A percentile compares a stretch with the other conserved stretches of the same genome.
Conservation (phyloP, 2,113 vertebrate species). For the Sardina pilchardus region DNA sequence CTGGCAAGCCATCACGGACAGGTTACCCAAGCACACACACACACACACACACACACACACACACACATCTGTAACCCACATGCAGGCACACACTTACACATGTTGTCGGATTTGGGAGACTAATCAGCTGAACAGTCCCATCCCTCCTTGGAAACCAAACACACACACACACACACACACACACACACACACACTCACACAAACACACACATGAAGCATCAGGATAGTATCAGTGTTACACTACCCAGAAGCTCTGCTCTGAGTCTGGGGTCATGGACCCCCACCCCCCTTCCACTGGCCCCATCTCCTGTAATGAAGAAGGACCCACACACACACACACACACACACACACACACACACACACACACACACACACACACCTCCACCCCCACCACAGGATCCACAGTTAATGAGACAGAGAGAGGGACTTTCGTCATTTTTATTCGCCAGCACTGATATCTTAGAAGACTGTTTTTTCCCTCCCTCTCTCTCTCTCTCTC, state of each 20-base stretch:
- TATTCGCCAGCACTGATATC: too few species aligned
- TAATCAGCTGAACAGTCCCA: constrained; percentile 92
- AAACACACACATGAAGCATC: constrained; percentile 56
- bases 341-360: background rate
- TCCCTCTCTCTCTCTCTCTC: too few species aligned
- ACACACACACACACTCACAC: constrained; percentile 61
- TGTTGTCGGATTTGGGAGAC: constrained; percentile 86
- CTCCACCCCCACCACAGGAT: background rate
- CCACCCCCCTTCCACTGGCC: background rate
- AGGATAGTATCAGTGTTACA: constrained; percentile 65
- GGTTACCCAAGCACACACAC: constrained; percentile 53
- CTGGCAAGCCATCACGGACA: constrained; percentile 12
- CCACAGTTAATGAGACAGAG: background rate
- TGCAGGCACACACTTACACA: constrained; percentile 79
- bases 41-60: constrained; percentile 50
- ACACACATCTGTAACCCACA: constrained; percentile 90
- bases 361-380: too few species aligned
- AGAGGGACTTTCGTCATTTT: too few species aligned
- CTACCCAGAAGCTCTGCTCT: constrained; percentile 68
- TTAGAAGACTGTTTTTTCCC: too few species aligned
- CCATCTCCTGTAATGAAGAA: constrained; percentile 45
- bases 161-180: constrained; percentile 57
- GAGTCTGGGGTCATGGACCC: constrained; percentile 58
- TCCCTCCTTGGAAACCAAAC: constrained; percentile 74
- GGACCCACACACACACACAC: constrained; percentile 55